A percentile compares a stretch with the other conserved stretches of the same genome.
These are phyloP conservation scores for Aulostomus chinensis DNA, from an alignment of 2,797 vertebrate genomes.

Conservation along the genomic window DNA sequence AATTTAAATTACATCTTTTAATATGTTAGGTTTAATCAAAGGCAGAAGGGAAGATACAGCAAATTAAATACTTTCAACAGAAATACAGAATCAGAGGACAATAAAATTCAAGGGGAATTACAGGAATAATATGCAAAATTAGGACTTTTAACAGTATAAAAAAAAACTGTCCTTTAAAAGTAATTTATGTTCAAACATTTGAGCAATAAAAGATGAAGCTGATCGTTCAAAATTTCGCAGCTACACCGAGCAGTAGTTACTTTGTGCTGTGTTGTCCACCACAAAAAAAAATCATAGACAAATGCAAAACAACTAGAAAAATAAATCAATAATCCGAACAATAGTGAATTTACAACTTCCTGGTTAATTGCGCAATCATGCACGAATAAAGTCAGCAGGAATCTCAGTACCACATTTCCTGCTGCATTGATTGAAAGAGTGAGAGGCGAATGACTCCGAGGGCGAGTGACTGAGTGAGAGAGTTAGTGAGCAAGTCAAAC, in stretches of 20 bases:
- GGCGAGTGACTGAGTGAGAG: slow-evolving; percentile 36
- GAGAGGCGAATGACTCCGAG: slow-evolving; percentile 46
- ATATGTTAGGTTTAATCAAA: slow-evolving; percentile 37
- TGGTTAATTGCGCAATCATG: too few species aligned
- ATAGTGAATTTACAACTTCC: too few species aligned
- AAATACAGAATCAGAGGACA: slow-evolving; percentile 19
- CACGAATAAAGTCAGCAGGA: slow-evolving; percentile 15
- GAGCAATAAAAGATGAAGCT: too few species aligned
- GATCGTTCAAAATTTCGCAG: too few species aligned
- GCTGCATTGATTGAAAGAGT: slow-evolving; percentile 59
- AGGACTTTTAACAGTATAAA: slow-evolving; percentile 17
- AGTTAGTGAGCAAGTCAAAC: slow-evolving; percentile 24
- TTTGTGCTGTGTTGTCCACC: too few species aligned
- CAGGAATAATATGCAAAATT: neutral
- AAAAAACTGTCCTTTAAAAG: too few species aligned
- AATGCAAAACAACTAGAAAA: too few species aligned
- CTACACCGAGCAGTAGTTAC: too few species aligned
- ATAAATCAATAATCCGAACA: too few species aligned
- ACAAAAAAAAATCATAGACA: too few species aligned
- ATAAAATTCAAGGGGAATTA: neutral
- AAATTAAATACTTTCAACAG: slow-evolving; percentile 13
- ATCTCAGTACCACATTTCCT: slow-evolving; percentile 38
- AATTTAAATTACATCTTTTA: slow-evolving; percentile 30
- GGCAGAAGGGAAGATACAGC: neutral
- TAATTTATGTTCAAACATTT: too few species aligned